Base-by-base conservation (phyloP, 2,797 vertebrate species). In the Chromobotia macracanthus region DNA sequence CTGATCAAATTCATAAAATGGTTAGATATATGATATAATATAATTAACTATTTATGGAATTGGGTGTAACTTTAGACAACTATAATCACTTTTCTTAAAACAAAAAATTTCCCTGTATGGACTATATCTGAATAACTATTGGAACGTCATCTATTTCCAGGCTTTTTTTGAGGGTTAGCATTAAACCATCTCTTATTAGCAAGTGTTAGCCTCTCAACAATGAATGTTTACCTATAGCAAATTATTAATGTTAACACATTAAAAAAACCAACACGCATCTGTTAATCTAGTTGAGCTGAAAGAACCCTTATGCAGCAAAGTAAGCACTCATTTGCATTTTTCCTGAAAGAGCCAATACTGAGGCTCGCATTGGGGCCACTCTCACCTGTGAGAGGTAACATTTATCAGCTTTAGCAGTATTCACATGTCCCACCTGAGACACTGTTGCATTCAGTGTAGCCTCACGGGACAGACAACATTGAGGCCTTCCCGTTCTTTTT, bases 401-500 rank as follows among this genome's bases (percentile, higher is more conserved):
- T 93, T 92, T 90, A 92, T 88, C 73, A 82, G 82, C 75, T 78
- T 78, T 55, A 72, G 72, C 21, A 28, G 55, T 81, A 82, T 82
- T 86, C 79, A 79, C 58, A 53, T 63, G 35, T 77, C 70, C 75
- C 84, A 84, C 82, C 55, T 77, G 84, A 85, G 86, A 85, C 71
- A 44, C 68, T 82, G 53, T 68, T 44, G 71, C 79, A 84, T 83
- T 86, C 81, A 86, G 10, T 12, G 61, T 67, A 48, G 25, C 78
- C 83, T 84, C 82, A 15, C 10, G 78, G 81, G 84, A 85, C 75
- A 70, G 87, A 84, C 87, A 70, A 86, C 50, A 83, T 88, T 82
- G 86, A 89, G 88, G 87, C 89, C 89, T 89, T 89, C 84, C 90
- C 88, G 87, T 90, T 91, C 87, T 89, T 88, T 85, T 84, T 82